Conservation (phyloP, 2,113 vertebrate genomes). For the Grammomys surdaster region DNA sequence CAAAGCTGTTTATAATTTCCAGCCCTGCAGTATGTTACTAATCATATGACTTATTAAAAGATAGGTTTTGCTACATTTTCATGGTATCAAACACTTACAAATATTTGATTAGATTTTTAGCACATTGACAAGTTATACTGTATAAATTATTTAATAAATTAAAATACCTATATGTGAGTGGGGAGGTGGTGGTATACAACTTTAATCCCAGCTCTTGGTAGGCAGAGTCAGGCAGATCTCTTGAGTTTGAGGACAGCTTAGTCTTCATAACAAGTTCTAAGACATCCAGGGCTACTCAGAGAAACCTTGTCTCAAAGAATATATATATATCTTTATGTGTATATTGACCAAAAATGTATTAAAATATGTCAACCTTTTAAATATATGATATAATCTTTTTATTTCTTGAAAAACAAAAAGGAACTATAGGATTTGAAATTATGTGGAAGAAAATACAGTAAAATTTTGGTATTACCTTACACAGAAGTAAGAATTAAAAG, state of each 20-base stretch:
- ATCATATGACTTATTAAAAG: neutral
- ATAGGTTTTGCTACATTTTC: neutral
- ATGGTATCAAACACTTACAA: constrained; percentile 19
- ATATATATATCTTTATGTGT: neutral
- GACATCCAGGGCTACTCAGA: neutral
- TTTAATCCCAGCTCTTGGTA: neutral
- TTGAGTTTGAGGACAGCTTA: neutral
- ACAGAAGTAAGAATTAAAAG: neutral
- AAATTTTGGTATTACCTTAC: constrained; percentile 26
- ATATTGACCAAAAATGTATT: neutral
- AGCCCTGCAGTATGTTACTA: neutral
- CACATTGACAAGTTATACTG: neutral
- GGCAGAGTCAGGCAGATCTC: neutral
- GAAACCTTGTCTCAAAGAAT: neutral
- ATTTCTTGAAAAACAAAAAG: neutral
- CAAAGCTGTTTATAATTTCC: neutral
- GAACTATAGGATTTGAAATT: constrained; percentile 47
- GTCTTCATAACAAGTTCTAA: neutral
- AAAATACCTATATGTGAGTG: neutral
- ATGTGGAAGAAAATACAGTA: neutral
- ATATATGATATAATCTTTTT: neutral
- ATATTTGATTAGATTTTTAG: neutral
- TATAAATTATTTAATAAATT: constrained; percentile 22
- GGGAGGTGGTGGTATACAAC: neutral
- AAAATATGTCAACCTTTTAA: constrained; percentile 28